phyloP scores from a whole-genome alignment of 1,140 invertebrate species.

The Drosophila pseudoobscura region DNA sequence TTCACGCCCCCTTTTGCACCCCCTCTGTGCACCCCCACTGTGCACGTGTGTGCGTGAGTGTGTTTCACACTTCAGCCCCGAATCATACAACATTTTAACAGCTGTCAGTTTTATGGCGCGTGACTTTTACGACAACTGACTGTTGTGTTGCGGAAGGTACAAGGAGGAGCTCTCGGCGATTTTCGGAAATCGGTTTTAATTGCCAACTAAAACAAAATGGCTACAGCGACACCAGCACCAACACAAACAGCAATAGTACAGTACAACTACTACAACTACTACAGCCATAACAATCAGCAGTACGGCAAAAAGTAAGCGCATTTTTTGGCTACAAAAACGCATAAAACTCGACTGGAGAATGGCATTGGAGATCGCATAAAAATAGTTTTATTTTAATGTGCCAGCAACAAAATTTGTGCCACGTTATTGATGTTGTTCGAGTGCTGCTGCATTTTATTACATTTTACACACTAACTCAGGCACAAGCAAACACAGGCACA shows the following conservation, averaged over 20 bases:
- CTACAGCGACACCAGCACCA: slow-evolving; percentile 14
- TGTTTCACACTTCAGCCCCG: slow-evolving; percentile 13
- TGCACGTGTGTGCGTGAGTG: too few species aligned
- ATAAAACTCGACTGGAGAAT: slow-evolving; percentile 23
- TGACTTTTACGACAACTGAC: slow-evolving; percentile 75
- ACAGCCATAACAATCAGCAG: slow-evolving; percentile 67
- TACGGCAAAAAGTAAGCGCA: slow-evolving; percentile 50
- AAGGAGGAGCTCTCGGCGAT: slow-evolving; percentile 42
- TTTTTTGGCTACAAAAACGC: slow-evolving; percentile 54
- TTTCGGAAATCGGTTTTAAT: slow-evolving; percentile 79
- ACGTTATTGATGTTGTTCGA: slow-evolving; percentile 66
- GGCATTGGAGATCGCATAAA: slow-evolving; percentile 14
- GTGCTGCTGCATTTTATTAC: slow-evolving; percentile 62
- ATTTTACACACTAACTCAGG: slow-evolving; percentile 27
- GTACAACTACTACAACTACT: slow-evolving; percentile 11
- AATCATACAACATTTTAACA: slow-evolving; percentile 70
- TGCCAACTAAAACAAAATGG: slow-evolving; percentile 74
- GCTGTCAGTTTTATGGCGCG: slow-evolving; percentile 79
- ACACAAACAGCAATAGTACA: slow-evolving; percentile 8
- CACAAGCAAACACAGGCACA: slow-evolving; percentile 9
- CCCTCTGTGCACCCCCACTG: neutral
- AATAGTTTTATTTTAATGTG: slow-evolving; percentile 65
- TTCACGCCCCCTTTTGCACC: neutral
- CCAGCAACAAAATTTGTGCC: slow-evolving; percentile 19
- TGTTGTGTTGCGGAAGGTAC: slow-evolving; percentile 14